These are phyloP conservation scores for Ochropleura plecta DNA, from an alignment of 2,888 invertebrate genomes.

Conservation along the genomic window DNA sequence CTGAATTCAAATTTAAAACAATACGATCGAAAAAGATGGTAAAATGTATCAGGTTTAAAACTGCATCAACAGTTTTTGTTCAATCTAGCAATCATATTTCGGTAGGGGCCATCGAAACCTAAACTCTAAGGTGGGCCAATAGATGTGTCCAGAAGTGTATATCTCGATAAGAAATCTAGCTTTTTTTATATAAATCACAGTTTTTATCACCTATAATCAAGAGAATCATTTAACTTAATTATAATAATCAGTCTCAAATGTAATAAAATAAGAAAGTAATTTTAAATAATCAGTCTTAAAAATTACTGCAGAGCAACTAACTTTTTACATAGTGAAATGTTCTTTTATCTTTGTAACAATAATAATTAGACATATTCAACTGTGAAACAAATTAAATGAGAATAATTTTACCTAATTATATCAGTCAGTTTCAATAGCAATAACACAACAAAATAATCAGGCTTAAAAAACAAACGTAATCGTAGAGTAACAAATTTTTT, in stretches of 20 bases:
- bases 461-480: slow-evolving; percentile 18
- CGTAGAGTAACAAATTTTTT: slow-evolving; percentile 17
- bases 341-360: slow-evolving; percentile 20
- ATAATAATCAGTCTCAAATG: background rate
- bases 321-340: slow-evolving; percentile 8
- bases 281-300: slow-evolving; percentile 20
- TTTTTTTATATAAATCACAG: too few relatives aligned
- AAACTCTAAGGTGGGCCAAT: too few relatives aligned
- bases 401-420: slow-evolving; percentile 23
- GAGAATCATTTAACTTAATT: background rate
- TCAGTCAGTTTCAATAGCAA: slow-evolving; percentile 15
- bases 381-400: slow-evolving; percentile 16
- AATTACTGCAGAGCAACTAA: slow-evolving; percentile 18
- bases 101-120: too few relatives aligned
- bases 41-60: too few relatives aligned
- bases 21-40: too few relatives aligned
- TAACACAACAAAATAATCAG: slow-evolving; percentile 18
- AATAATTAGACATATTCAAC: slow-evolving; percentile 25
- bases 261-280: slow-evolving; percentile 17
- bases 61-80: too few relatives aligned
- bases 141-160: too few relatives aligned
- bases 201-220: background rate
- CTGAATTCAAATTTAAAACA: too few relatives aligned
- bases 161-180: slow-evolving; percentile 3
- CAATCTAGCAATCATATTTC: too few relatives aligned